Base-by-base conservation (phyloP, 1,140 invertebrate species). In the Trachymyrmex septentrionalis region DNA sequence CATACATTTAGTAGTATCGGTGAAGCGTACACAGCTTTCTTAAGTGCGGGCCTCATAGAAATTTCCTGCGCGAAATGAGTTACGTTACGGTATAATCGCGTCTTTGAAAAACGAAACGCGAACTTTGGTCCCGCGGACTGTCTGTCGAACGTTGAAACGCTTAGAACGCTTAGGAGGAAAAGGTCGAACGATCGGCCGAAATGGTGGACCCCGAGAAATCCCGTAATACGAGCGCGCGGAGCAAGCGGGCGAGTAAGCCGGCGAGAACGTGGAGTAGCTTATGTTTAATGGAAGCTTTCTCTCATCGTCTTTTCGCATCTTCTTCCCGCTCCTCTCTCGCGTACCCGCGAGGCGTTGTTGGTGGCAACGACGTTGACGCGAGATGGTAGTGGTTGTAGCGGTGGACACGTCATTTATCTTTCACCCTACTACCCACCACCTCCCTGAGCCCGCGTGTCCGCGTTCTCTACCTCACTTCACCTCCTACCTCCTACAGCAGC, bases 371-470 rank as follows among this genome's bases (percentile, higher is more conserved):
- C 64, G 71, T 69, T 73, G 86, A 87, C 86, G 86, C 61, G 76
- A 61, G 77, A 89, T 91, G 81, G 76, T 92, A 92, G 91, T 92
- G 88, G 77, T 92, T 86, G 92, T 93, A 90, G 92, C 93, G 91
- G 91, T 94, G 94, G 94, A 95, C 94, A 94, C 91, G 93, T 94
- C 93, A 95, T 95, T 95, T 95, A 95, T 95, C 94, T 95, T 94
- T 94, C 91, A 93, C 93, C 93, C 93, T 94, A 94, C 90, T 91
- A 91, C 89, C 90, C 87, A 87, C 86, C 71, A n/a, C 66, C 66
- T 69, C 21, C 66, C 66, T 38, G 55, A 86, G 63, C 87, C 66
- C 57, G 78, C 73, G 88, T 88, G 85, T 82, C 76, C 85, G 75
- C 57, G 86, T 87, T 87, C 90, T 89, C 90, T 78, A 38, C 87